Conservation (phyloP, 2,797 vertebrate genomes). For the Nannoperca obscura region DNA sequence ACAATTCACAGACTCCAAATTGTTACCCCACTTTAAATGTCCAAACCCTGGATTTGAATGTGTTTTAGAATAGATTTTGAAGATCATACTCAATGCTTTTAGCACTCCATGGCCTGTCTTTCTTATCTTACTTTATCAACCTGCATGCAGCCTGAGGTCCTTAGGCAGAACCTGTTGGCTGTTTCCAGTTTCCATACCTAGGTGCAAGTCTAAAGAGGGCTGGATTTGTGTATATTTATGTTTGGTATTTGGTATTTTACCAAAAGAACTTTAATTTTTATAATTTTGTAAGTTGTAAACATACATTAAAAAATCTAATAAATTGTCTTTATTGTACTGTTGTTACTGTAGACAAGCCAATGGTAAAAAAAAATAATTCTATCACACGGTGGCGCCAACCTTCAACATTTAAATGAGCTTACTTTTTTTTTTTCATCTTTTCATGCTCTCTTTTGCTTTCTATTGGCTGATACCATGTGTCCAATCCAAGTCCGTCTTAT, state of each 20-base stretch:
- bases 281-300: background rate
- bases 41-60: background rate
- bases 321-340: background rate
- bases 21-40: background rate
- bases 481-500: slow-evolving; percentile 51
- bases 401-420: slow-evolving; percentile 52
- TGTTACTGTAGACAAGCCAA: background rate
- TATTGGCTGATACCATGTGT: slow-evolving; percentile 47
- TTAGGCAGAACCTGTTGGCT: background rate
- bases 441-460: slow-evolving; percentile 45
- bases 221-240: background rate
- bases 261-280: background rate
- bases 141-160: background rate
- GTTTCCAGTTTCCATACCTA: background rate
- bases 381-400: slow-evolving; percentile 74
- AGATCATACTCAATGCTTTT: slow-evolving; percentile 2
- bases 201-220: background rate
- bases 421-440: slow-evolving; percentile 33
- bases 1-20: background rate
- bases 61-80: background rate
- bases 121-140: slow-evolving; percentile 3
- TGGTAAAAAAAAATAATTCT: slow-evolving; percentile 8
- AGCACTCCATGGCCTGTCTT: background rate
- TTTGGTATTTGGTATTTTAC: background rate
- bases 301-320: background rate